Percentiles rank a stretch among this genome's conserved stretches.
phyloP scores from a whole-genome alignment of 2,797 vertebrate genomes.

The Eutrigla gurnardus region DNA sequence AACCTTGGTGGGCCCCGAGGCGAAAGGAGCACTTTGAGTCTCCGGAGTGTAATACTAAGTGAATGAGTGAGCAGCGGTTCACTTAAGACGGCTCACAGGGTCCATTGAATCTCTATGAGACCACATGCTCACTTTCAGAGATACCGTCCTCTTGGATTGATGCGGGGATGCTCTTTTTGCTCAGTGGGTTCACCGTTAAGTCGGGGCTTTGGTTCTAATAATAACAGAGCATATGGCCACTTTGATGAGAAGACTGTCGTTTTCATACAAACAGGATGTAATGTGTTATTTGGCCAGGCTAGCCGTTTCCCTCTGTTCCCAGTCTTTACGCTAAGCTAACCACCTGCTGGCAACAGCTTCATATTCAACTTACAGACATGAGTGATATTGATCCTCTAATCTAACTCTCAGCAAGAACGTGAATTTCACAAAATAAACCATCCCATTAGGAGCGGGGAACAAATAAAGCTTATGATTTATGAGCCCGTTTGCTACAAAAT shows the following conservation, averaged over 20 bases:
- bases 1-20: conserved; percentile 68
- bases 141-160: conserved; percentile 31
- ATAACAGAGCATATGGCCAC: conserved; percentile 4
- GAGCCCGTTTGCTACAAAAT: neutral
- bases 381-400: too few species aligned
- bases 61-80: conserved; percentile 68
- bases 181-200: conserved; percentile 13
- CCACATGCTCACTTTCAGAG: conserved; percentile 50
- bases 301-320: neutral
- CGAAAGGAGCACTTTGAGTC: conserved; percentile 74
- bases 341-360: neutral
- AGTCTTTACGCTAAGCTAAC: neutral
- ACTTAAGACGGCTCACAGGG: conserved; percentile 58
- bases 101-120: conserved; percentile 68
- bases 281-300: neutral
- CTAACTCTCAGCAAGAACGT: too few species aligned
- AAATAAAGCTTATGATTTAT: neutral
- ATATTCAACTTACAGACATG: neutral
- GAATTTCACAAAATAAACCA: too few species aligned
- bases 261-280: neutral
- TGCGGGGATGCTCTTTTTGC: conserved; percentile 66
- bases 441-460: too few species aligned
- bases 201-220: conserved; percentile 20
- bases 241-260: conserved; percentile 8
- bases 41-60: conserved; percentile 60